Conservation (phyloP, 2,113 vertebrate species). For the Myotis yumanensis region DNA sequence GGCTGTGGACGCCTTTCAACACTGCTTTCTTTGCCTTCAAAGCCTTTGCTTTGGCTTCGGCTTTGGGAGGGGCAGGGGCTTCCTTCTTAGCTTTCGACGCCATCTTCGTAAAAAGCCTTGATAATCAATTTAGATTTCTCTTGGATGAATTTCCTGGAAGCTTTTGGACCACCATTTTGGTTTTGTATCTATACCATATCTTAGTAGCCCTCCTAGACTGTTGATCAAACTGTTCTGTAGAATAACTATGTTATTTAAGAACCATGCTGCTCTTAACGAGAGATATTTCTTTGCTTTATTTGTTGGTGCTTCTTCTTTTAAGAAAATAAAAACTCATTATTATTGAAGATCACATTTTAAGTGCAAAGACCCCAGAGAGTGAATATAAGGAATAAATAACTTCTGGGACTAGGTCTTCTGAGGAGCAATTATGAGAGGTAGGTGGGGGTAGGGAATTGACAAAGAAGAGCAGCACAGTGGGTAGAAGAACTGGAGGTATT, state of each 20-base stretch:
- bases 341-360: conserved; percentile 7
- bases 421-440: not conserved
- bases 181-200: not conserved
- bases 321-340: not conserved
- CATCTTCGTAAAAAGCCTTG: no score
- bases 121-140: not conserved
- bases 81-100: no score
- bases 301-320: not conserved
- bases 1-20: no score
- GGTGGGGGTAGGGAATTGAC: not conserved
- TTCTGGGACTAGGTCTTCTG: not conserved
- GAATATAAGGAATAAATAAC: not conserved
- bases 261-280: not conserved
- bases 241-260: not conserved
- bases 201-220: not conserved
- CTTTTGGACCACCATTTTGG: not conserved
- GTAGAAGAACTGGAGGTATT: not conserved
- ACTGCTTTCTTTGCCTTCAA: no score
- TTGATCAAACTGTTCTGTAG: not conserved
- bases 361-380: not conserved
- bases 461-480: not conserved
- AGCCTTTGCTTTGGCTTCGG: no score
- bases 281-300: conserved; percentile 16
- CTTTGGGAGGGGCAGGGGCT: no score
- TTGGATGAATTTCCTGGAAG: not conserved